Percentiles rank a stretch among this genome's conserved stretches.
Conservation (phyloP, 2,888 invertebrate genomes). For the Dryobotodes eremita region DNA sequence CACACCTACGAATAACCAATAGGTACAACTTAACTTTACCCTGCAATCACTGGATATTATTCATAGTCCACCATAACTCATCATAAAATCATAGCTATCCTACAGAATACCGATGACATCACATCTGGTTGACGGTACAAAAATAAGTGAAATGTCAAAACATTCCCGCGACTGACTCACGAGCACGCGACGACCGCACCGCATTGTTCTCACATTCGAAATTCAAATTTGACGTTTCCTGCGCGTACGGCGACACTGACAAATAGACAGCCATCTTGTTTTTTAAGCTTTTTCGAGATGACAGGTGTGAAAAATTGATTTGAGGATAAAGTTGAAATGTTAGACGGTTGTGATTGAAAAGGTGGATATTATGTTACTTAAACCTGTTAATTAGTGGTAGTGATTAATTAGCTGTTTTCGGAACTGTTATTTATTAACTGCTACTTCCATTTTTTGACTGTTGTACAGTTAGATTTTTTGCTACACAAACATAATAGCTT, state of each 20-base stretch:
- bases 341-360: constrained; percentile 46
- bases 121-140: constrained; percentile 38
- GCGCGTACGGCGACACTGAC: constrained; percentile 74
- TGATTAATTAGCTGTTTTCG: constrained; percentile 57
- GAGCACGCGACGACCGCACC: constrained; percentile 57
- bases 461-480: constrained; percentile 18
- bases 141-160: constrained; percentile 70
- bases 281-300: constrained; percentile 65
- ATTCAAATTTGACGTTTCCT: constrained; percentile 80
- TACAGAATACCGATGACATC: constrained; percentile 57
- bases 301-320: constrained; percentile 68
- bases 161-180: constrained; percentile 67
- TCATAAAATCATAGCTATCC: constrained; percentile 39
- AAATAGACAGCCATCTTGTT: constrained; percentile 71
- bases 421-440: constrained; percentile 41
- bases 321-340: constrained; percentile 36
- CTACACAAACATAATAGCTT: neutral
- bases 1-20: neutral
- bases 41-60: neutral
- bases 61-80: constrained; percentile 16
- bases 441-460: constrained; percentile 19
- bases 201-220: constrained; percentile 74
- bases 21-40: neutral
- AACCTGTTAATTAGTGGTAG: constrained; percentile 58
- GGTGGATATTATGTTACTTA: constrained; percentile 35